A percentile compares a stretch with the other conserved stretches of the same genome.
Conservation (phyloP, 2,888 invertebrate genomes). For the Drosophila ustulata region DNA sequence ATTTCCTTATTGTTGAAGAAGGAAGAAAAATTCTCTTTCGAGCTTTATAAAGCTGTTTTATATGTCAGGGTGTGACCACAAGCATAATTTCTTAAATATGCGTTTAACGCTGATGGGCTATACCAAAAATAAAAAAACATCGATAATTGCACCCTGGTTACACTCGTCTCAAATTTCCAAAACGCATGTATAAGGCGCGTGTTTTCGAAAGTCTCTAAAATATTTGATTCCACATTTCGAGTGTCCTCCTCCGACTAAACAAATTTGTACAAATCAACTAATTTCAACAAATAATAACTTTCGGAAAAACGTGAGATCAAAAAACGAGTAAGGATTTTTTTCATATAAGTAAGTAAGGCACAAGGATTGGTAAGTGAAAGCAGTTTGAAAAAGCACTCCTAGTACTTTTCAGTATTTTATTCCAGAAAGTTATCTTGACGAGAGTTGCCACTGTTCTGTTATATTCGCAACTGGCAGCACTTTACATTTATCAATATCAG, state of each 20-base stretch:
- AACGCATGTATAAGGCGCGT: not conserved
- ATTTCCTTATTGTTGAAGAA: no score
- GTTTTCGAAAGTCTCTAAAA: no score
- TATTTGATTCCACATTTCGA: not conserved
- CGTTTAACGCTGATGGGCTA: not conserved
- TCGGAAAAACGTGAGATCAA: not conserved
- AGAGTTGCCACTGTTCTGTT: conserved; percentile 29
- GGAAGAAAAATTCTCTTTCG: no score
- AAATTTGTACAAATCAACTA: not conserved
- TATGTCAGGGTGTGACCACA: not conserved
- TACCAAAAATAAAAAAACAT: not conserved
- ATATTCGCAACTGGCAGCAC: conserved; percentile 10
- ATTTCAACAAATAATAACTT: not conserved
- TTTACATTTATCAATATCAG: conserved; percentile 5
- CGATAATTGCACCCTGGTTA: not conserved
- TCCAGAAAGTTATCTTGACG: not conserved
- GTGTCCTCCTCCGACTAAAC: not conserved
- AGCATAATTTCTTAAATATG: not conserved
- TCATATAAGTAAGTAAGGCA: not conserved
- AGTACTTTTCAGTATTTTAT: not conserved
- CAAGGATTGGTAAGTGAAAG: not conserved
- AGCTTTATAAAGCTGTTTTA: conserved; percentile 1
- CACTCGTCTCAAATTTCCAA: not conserved
- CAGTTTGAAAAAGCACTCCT: not conserved
- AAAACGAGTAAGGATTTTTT: no score